Evolutionary conservation across 2,113 vertebrate species (phyloP).

Genomic region (Potamarius usumacintae): DNA sequence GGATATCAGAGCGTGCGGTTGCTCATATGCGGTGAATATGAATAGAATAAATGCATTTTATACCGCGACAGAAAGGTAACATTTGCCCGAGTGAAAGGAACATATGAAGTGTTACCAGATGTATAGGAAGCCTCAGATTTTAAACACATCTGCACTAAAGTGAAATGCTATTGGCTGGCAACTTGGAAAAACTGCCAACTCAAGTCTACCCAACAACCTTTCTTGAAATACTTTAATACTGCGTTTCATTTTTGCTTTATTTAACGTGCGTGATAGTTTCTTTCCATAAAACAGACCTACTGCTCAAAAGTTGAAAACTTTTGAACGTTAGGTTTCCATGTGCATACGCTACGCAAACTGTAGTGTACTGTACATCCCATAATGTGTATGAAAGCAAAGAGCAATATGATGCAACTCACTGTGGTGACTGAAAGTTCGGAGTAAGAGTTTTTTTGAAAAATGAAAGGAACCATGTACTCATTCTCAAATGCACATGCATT

Average conservation of each 20-base stretch:
- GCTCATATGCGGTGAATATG: no score
- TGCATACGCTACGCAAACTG: background rate
- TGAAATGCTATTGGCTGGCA: background rate
- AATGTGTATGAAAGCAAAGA: background rate
- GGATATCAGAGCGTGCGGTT: no score
- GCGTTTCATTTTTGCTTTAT: background rate
- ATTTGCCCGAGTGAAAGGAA: background rate
- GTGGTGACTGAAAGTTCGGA: background rate
- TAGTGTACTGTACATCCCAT: background rate
- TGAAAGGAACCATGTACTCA: constrained; percentile 14
- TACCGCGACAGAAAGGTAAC: background rate
- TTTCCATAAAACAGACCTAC: background rate
- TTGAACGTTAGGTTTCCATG: background rate
- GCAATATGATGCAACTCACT: background rate
- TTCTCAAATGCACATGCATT: constrained; percentile 4
- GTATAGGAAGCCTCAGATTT: background rate
- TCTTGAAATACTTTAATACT: background rate
- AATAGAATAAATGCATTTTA: background rate
- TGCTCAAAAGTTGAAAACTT: background rate
- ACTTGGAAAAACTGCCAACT: background rate
- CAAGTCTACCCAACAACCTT: background rate
- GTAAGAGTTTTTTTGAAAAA: constrained; percentile 7
- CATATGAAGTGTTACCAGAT: background rate
- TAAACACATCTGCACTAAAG: background rate
- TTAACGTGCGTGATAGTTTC: background rate